Conservation (phyloP, 1,140 invertebrate genomes). For the Drosophila willistoni region DNA sequence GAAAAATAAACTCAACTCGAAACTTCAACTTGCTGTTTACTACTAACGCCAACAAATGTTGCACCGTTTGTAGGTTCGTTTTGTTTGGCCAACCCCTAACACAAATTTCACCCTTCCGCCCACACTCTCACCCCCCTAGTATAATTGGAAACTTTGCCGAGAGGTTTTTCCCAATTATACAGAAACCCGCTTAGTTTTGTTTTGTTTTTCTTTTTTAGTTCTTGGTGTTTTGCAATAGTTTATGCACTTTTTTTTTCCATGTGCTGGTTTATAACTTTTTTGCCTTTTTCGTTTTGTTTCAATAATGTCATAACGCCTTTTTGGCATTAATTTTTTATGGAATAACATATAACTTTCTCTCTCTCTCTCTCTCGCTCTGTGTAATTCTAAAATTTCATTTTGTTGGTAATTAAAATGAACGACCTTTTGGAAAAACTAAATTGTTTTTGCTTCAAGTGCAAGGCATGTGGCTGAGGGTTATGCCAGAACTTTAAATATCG, state of each 20-base stretch:
- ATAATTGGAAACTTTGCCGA: conserved; percentile 61
- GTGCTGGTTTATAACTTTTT: conserved; percentile 1
- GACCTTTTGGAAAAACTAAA: too few relatives aligned
- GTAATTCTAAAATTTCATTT: too few relatives aligned
- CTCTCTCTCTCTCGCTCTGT: too few relatives aligned
- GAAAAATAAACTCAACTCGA: conserved; percentile 30
- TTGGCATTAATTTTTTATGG: conserved; percentile 13
- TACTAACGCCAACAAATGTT: conserved; percentile 25
- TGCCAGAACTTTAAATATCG: too few relatives aligned
- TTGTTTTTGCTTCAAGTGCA: too few relatives aligned
- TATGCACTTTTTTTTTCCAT: conserved; percentile 16
- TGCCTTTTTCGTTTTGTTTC: not conserved
- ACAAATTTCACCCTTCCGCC: not conserved
- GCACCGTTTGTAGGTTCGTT: conserved; percentile 13
- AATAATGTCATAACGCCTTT: conserved; percentile 20
- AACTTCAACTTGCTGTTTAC: conserved; percentile 44
- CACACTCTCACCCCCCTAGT: conserved; percentile 14
- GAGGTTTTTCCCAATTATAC: conserved; percentile 60
- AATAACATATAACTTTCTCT: conserved; percentile 1
- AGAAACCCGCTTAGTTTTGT: conserved; percentile 41
- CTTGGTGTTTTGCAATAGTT: conserved; percentile 14
- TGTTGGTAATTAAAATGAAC: too few relatives aligned
- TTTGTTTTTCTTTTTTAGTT: conserved; percentile 2
- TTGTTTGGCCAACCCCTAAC: not conserved
- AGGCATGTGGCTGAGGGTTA: too few relatives aligned